Evolutionary conservation across 1,140 invertebrate species (phyloP).

Genomic region (Pogonomyrmex barbatus): DNA sequence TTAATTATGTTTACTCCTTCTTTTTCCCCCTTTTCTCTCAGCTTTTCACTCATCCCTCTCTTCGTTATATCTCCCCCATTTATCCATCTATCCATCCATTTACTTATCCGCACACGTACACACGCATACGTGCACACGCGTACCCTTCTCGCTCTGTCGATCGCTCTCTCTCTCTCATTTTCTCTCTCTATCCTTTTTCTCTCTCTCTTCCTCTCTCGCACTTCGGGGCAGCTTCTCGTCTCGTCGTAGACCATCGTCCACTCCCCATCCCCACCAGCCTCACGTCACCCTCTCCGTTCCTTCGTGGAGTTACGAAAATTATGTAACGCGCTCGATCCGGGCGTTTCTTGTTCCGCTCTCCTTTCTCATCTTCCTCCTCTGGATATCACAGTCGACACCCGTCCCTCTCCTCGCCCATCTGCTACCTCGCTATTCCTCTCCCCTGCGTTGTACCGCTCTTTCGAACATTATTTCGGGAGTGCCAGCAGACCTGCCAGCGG

Average conservation of each 20-base stretch:
- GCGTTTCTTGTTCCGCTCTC: conserved; percentile 58
- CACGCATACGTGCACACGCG: background rate
- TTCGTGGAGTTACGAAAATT: conserved; percentile 70
- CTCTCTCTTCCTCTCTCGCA: conserved; percentile 8
- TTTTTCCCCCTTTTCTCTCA: background rate
- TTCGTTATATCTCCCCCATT: conserved; percentile 31
- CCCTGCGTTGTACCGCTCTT: conserved; percentile 40
- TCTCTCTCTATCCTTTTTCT: background rate
- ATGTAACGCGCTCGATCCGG: conserved; percentile 73
- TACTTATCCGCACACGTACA: background rate
- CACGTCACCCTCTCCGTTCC: conserved; percentile 36
- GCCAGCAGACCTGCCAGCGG: conserved; percentile 74
- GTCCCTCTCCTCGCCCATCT: conserved; percentile 3
- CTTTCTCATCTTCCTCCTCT: conserved; percentile 57
- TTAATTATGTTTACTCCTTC: background rate
- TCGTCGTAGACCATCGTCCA: conserved; percentile 56
- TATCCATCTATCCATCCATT: conserved; percentile 54
- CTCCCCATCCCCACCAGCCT: conserved; percentile 55
- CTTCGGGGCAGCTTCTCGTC: conserved; percentile 42
- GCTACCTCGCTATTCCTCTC: conserved; percentile 34
- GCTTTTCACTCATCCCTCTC: conserved; percentile 13
- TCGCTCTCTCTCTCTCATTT: background rate
- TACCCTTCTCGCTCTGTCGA: conserved; percentile 7
- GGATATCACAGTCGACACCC: conserved; percentile 40
- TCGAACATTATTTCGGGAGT: conserved; percentile 82